Evolutionary conservation across 1,140 invertebrate species (phyloP), one percentile per base, ranked within the genome.

Genomic region (Tetranychus urticae): DNA sequence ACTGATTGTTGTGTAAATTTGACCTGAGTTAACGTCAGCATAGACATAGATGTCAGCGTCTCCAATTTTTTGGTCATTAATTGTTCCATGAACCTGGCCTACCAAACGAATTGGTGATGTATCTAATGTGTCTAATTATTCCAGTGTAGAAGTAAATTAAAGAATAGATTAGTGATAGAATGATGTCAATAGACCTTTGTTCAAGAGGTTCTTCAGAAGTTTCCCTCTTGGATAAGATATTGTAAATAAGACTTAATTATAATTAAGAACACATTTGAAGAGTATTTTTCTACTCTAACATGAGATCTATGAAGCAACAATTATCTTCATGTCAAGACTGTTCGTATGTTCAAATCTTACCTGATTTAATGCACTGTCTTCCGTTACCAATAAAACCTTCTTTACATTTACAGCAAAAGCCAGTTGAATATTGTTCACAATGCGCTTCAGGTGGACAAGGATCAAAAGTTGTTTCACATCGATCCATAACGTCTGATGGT

Each of bases 41-140:
- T 93, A 97, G 1, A 87, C 84, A 73, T 96, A 90, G 57, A 94
- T 75, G 70, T 90, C 84, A n/a, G 84, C 77, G 45, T 85, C 78
- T 12, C 81, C 76, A 2, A 92, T 74, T 23, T 76, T 71, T 35
- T 82, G 70, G 31, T 80, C 81, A 69, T 96, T 96, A 1, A 97
- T 70, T 58, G 69, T 76, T 10, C 89, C 86, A 59, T 77, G 78
- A 2, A 96, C 74, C 72, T 84, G 84, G 2, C 91, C 91, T 62
- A 82, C 86, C 1, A 94, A 81, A 68, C 90, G 76, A 56, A 42
- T 10, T 42, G 39, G 39, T 42, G 39, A 42, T 6, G 39, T 6
- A 6, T 42, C 39, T 42, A 42, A 6, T 6, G 10, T 42, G 10
- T 23, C 23, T 23, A 23, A 23, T 23, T 23, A 23, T 23, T 23